phyloP scores from a whole-genome alignment of 2,113 vertebrate genomes.

The western clawed frog (Xenopus tropicalis) region UCB_Xtro_10.0 CM004445.2:146391001-146391500 shows the following conservation, averaged over 20 bases:
- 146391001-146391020: conserved; percentile 31
- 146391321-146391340: conserved; percentile 36
- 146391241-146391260: conserved; percentile 26
- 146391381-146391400: conserved; percentile 33
- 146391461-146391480: conserved; percentile 26
- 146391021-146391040: conserved; percentile 38
- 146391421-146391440: conserved; percentile 35
- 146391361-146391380: conserved; percentile 21
- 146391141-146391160: conserved; percentile 19
- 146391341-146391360: conserved; percentile 26
- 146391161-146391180: conserved; percentile 6
- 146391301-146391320: conserved; percentile 25
- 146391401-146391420: conserved; percentile 27
- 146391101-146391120: conserved; percentile 14
- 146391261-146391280: conserved; percentile 41
- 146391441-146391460: conserved; percentile 43
- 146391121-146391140: conserved; percentile 12
- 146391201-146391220: conserved; percentile 18
- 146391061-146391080: conserved; percentile 33
- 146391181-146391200: conserved; percentile 12
- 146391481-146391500: conserved; percentile 20
- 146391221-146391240: conserved; percentile 21
- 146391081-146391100: conserved; percentile 36
- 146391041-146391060: conserved; percentile 28
- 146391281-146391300: conserved; percentile 46